These are phyloP conservation scores for Dicrurus megarhynchus DNA, from an alignment of 2,113 vertebrate species.

Conservation along the genomic window DNA sequence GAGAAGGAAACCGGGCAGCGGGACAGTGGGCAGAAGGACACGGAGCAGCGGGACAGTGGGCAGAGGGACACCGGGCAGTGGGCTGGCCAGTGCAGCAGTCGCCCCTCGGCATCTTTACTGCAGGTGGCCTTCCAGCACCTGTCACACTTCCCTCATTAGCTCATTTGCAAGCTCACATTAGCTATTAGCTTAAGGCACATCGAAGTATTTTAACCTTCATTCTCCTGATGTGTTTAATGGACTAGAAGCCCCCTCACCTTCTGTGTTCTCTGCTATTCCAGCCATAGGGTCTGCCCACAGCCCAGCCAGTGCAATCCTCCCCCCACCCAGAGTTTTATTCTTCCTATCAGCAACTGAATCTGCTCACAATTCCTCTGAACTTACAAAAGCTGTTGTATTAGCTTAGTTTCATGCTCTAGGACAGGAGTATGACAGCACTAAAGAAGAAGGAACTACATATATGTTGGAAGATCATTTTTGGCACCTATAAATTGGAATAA, in stretches of 20 bases:
- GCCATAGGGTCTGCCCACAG: background rate
- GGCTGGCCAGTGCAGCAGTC: fast-evolving
- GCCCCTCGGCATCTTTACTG: fast-evolving
- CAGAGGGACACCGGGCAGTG: background rate
- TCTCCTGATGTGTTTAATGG: background rate
- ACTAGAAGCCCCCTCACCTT: background rate
- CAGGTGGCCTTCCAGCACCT: background rate
- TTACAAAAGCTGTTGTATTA: background rate
- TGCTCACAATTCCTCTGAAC: background rate
- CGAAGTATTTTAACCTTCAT: background rate
- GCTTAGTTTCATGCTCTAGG: background rate
- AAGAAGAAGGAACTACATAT: background rate
- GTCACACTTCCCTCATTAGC: background rate
- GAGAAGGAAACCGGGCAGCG: fast-evolving
- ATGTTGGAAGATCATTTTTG: background rate
- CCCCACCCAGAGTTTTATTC: background rate
- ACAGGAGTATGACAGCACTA: background rate
- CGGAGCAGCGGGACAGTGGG: fast-evolving
- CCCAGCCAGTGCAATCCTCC: background rate
- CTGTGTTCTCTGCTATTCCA: background rate
- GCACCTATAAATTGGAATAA: background rate
- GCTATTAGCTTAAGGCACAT: background rate
- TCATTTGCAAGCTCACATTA: background rate
- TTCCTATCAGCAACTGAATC: background rate
- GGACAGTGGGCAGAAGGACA: no score